Percentiles rank a stretch among this genome's conserved stretches.
These are phyloP conservation scores for Huso huso DNA, from an alignment of 2,797 vertebrate species.

Conservation along the genomic window DNA sequence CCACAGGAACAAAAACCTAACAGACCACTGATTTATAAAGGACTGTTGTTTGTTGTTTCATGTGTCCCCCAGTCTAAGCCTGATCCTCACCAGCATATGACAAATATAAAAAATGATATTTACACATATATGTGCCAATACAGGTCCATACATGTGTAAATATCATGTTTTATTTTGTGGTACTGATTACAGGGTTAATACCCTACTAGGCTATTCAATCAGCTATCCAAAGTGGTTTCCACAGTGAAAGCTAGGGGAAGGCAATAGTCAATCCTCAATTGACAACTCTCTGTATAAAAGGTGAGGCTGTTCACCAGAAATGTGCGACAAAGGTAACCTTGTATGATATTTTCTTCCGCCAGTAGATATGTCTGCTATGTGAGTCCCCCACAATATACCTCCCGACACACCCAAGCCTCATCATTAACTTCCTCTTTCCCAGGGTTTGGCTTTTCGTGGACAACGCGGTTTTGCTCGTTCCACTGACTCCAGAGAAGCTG, in stretches of 20 bases:
- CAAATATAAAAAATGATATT: no score
- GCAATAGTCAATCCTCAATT: background rate
- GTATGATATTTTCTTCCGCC: background rate
- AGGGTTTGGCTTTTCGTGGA: constrained; percentile 43
- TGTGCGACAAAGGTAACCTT: background rate
- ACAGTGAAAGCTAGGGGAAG: background rate
- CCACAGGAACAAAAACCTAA: background rate
- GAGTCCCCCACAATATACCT: no score
- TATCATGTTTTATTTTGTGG: no score
- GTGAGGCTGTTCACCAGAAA: background rate
- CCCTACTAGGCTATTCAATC: no score
- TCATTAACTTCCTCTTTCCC: background rate
- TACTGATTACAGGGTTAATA: no score
- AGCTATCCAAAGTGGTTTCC: no score
- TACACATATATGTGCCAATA: no score
- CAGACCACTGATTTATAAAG: background rate
- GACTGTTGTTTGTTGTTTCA: background rate
- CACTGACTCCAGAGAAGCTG: constrained; percentile 60
- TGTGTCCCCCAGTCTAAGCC: background rate
- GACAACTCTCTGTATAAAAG: background rate
- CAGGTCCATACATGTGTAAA: no score
- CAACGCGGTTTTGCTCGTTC: constrained; percentile 61
- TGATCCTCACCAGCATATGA: no score
- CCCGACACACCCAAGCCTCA: background rate
- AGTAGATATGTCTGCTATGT: no score